A percentile compares a stretch with the other conserved stretches of the same genome.
phyloP scores from a whole-genome alignment of 2,113 vertebrate genomes.

The Crotophaga sulcirostris region DNA sequence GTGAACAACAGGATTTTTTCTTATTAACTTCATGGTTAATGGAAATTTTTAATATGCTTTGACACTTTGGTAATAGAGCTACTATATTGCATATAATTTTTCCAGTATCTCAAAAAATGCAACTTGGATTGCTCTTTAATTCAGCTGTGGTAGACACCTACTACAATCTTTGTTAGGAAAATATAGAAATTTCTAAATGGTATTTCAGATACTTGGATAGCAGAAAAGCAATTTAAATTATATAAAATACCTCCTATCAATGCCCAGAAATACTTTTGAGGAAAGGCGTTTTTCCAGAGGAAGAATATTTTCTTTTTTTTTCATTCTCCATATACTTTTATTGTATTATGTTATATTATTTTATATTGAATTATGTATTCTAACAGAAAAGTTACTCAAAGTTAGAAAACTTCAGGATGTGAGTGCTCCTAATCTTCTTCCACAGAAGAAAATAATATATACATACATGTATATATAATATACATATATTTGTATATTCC shows the following conservation, averaged over 20 bases:
- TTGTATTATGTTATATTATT: not conserved
- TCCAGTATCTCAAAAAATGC: not conserved
- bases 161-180: not conserved
- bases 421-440: not conserved
- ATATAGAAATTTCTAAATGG: not conserved
- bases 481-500: accelerated
- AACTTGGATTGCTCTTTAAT: not conserved
- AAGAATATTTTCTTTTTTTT: not conserved
- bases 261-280: not conserved
- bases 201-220: not conserved
- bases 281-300: not conserved
- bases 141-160: not conserved
- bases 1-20: not conserved
- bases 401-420: not conserved
- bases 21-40: not conserved
- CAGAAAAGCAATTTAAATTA: not conserved
- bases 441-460: not conserved
- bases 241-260: not conserved
- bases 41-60: not conserved
- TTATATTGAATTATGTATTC: not conserved
- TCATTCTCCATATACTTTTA: not conserved
- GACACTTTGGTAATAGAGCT: not conserved
- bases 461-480: not conserved
- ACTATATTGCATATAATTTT: not conserved
- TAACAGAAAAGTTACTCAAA: not conserved